These are phyloP conservation scores for Tenualosa thibaudeaui DNA, from an alignment of 2,797 vertebrate species.

Conservation along the genomic window DNA sequence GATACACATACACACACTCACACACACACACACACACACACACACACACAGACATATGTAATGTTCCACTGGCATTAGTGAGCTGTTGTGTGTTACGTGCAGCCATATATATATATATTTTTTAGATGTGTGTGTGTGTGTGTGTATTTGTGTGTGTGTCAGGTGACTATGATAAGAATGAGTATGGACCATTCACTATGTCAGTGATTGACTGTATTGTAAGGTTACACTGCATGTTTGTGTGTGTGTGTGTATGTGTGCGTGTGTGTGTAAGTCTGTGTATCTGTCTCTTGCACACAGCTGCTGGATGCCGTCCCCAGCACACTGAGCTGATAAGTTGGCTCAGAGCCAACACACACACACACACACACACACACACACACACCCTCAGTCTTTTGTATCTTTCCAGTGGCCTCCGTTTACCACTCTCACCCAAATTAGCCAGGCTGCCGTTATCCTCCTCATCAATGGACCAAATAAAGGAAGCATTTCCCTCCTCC, in stretches of 20 bases:
- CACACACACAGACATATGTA: too few relatives aligned
- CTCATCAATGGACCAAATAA: conserved; percentile 59
- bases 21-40: too few relatives aligned
- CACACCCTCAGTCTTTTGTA: conserved; percentile 32
- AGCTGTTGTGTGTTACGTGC: too few relatives aligned
- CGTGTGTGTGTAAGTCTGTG: neutral
- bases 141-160: too few relatives aligned
- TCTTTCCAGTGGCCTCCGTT: conserved; percentile 68
- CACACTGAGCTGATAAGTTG: conserved; percentile 59
- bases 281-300: neutral
- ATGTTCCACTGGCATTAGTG: too few relatives aligned
- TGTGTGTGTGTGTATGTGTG: neutral
- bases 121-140: too few relatives aligned
- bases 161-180: too few relatives aligned
- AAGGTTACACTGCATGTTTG: neutral
- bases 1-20: too few relatives aligned
- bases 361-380: neutral
- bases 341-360: conserved; percentile 58
- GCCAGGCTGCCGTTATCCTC: conserved; percentile 89
- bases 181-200: too few relatives aligned
- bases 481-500: conserved; percentile 49
- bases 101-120: too few relatives aligned
- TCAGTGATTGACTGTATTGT: too few relatives aligned
- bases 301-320: conserved; percentile 53
- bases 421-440: conserved; percentile 92